Evolutionary conservation across 2,113 vertebrate genomes (phyloP).

Genomic region (Pluvialis apricaria): DNA sequence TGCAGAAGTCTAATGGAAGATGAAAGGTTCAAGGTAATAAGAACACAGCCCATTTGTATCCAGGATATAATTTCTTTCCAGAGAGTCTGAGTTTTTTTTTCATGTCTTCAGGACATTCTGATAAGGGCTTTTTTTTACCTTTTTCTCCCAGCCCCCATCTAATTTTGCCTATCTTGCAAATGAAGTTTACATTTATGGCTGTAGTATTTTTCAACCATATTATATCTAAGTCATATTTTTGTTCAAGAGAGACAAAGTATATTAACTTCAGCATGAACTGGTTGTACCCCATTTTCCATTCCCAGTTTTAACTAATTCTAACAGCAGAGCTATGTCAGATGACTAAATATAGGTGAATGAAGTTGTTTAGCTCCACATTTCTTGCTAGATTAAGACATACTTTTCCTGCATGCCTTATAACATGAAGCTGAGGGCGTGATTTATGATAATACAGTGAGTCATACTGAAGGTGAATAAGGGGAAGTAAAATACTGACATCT

Average conservation of each 20-base stretch:
- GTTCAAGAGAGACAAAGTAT: not conserved
- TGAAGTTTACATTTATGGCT: not conserved
- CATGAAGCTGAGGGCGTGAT: not conserved
- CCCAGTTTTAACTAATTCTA: not conserved
- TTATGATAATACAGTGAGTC: not conserved
- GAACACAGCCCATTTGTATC: constrained; percentile 14
- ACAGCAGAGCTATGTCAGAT: not conserved
- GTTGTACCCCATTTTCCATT: not conserved
- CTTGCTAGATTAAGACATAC: not conserved
- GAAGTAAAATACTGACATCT: not conserved
- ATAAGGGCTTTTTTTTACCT: not conserved
- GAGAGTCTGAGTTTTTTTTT: not conserved
- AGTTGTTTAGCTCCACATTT: not conserved
- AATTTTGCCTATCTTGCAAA: not conserved
- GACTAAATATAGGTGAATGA: not conserved
- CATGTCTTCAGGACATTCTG: not conserved
- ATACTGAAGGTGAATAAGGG: not conserved
- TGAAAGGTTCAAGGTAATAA: constrained; percentile 31
- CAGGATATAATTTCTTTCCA: not conserved
- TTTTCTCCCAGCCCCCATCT: not conserved
- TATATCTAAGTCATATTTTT: not conserved
- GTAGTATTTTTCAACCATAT: not conserved
- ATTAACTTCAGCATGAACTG: not conserved
- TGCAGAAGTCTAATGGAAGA: constrained; percentile 31
- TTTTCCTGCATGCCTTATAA: not conserved